phyloP scores from a whole-genome alignment of 2,797 vertebrate species.

The Sphaeramia orbicularis region DNA sequence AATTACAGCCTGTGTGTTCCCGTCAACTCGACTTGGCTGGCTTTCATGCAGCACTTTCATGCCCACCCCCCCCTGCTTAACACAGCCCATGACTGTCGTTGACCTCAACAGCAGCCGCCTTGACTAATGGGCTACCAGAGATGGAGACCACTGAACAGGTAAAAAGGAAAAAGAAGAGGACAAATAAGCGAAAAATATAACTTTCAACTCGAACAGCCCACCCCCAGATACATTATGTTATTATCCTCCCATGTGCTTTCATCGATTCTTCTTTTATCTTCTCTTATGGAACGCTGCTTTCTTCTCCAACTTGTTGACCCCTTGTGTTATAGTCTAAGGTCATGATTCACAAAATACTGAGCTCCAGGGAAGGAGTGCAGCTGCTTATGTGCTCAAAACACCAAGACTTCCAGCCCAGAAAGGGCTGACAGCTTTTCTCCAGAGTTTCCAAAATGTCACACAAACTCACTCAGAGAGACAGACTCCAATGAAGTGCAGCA shows the following conservation, averaged over 20 bases:
- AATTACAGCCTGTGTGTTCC: conserved; percentile 73
- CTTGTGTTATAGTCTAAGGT: conserved; percentile 19
- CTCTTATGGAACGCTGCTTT: neutral
- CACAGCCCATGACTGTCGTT: conserved; percentile 50
- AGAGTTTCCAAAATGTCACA: conserved; percentile 45
- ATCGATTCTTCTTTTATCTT: conserved; percentile 8
- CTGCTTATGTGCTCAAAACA: conserved; percentile 37
- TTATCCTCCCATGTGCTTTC: conserved; percentile 1
- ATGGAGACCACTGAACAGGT: conserved; percentile 23
- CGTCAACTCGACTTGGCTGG: conserved; percentile 49
- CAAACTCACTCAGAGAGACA: conserved; percentile 34
- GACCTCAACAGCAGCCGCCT: conserved; percentile 48
- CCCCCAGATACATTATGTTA: conserved; percentile 5
- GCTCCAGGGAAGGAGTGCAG: conserved; percentile 45
- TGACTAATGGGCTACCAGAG: conserved; percentile 58
- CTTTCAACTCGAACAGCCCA: conserved; percentile 1
- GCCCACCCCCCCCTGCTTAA: conserved; percentile 55
- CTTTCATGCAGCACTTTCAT: conserved; percentile 45
- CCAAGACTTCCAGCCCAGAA: conserved; percentile 25
- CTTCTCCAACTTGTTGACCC: conserved; percentile 32
- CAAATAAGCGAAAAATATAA: conserved; percentile 11
- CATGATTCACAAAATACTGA: conserved; percentile 22
- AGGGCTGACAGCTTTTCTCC: conserved; percentile 36
- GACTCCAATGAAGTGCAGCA: conserved; percentile 24
- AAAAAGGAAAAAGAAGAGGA: neutral